Percentiles rank a stretch among this genome's conserved stretches.
These are phyloP conservation scores for Aix galericulata DNA, from an alignment of 2,113 vertebrate species.

Conservation along the genomic window DNA sequence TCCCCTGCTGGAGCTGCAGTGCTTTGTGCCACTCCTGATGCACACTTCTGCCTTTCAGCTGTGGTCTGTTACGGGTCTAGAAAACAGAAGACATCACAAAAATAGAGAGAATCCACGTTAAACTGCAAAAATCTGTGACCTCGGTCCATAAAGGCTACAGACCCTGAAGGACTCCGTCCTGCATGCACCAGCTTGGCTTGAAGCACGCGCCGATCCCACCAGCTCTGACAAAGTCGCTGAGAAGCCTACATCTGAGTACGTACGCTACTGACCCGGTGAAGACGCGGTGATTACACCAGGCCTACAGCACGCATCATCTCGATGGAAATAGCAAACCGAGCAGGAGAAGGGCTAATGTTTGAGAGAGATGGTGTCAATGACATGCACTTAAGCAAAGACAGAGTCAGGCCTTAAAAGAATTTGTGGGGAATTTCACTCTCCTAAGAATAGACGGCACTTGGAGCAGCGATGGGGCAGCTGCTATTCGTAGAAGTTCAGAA, in stretches of 20 bases:
- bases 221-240: neutral
- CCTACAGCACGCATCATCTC: neutral
- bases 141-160: neutral
- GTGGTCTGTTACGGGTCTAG: neutral
- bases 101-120: neutral
- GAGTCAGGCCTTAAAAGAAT: conserved; percentile 27
- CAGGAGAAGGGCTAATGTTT: neutral
- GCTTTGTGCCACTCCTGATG: neutral
- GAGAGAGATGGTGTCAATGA: conserved; percentile 5
- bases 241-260: rapidly evolving
- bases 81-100: neutral
- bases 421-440: neutral
- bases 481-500: conserved; percentile 31
- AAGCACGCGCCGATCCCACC: neutral
- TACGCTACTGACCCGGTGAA: neutral
- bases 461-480: conserved; percentile 39
- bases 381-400: conserved; percentile 4
- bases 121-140: neutral
- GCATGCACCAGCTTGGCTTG: neutral
- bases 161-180: neutral
- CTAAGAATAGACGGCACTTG: conserved; percentile 45
- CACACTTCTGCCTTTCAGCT: neutral
- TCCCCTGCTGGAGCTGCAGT: rapidly evolving
- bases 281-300: neutral
- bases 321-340: neutral